phyloP scores from a whole-genome alignment of 2,113 vertebrate genomes.

The Malurus melanocephalus region DNA sequence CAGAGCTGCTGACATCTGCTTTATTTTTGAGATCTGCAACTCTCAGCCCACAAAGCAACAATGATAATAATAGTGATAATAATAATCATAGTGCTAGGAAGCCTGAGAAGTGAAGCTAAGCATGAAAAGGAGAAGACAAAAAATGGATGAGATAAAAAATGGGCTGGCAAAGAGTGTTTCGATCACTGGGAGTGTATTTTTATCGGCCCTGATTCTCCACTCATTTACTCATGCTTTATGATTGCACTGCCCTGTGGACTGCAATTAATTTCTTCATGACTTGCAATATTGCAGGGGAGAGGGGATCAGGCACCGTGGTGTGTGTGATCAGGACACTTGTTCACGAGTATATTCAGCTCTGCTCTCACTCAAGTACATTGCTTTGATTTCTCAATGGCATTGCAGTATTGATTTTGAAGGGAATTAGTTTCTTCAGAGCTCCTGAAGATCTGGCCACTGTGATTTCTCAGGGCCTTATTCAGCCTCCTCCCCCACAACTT shows the following conservation, averaged over 20 bases:
- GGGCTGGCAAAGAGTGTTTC: background rate
- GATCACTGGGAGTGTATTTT: background rate
- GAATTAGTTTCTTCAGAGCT: slow-evolving; percentile 57
- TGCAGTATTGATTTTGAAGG: slow-evolving; percentile 59
- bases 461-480: slow-evolving; percentile 27
- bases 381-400: slow-evolving; percentile 59
- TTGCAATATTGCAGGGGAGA: slow-evolving; percentile 11
- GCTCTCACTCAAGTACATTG: background rate
- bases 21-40: slow-evolving; percentile 67
- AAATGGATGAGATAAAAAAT: background rate
- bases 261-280: slow-evolving; percentile 33
- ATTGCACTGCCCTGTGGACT: background rate
- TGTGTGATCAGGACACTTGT: slow-evolving; percentile 8
- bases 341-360: slow-evolving; percentile 8
- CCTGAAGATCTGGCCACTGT: slow-evolving; percentile 25
- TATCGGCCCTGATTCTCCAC: background rate
- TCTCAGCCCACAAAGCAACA: slow-evolving; percentile 64
- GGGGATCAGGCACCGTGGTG: background rate
- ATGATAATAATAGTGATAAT: slow-evolving; percentile 63
- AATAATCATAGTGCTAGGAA: slow-evolving; percentile 51
- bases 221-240: slow-evolving; percentile 17
- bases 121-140: slow-evolving; percentile 29
- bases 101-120: slow-evolving; percentile 48
- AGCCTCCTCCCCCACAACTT: slow-evolving; percentile 30
- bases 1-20: slow-evolving; percentile 73